phyloP scores from a whole-genome alignment of 2,113 vertebrate species.

The Stegastes partitus region DNA sequence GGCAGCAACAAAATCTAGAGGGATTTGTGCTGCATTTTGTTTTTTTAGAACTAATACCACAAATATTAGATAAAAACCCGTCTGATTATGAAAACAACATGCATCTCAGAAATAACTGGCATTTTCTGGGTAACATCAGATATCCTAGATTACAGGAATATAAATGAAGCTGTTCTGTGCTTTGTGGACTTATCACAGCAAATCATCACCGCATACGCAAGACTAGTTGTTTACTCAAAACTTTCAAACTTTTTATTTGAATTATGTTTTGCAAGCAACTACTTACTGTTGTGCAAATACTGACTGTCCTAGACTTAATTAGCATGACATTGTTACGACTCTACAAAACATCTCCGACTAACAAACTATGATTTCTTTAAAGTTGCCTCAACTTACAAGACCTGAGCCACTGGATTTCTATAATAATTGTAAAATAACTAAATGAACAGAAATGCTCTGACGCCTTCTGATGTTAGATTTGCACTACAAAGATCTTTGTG shows the following conservation, averaged over 20 bases:
- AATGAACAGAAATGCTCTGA: not conserved
- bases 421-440: too few relatives aligned
- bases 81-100: constrained; percentile 29
- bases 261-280: not conserved
- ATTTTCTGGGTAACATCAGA: constrained; percentile 24
- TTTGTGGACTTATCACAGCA: constrained; percentile 16
- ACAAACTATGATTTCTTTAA: not conserved
- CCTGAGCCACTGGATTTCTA: too few relatives aligned
- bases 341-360: not conserved
- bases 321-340: too few relatives aligned
- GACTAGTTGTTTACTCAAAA: not conserved
- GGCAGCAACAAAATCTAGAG: not conserved
- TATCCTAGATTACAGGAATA: constrained; percentile 49
- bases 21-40: constrained; percentile 4
- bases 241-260: not conserved
- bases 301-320: too few relatives aligned
- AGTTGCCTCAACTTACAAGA: not conserved
- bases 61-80: not conserved
- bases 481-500: too few relatives aligned
- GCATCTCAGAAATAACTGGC: constrained; percentile 1
- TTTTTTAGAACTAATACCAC: constrained; percentile 28
- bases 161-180: not conserved
- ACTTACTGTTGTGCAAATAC: too few relatives aligned
- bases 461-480: not conserved
- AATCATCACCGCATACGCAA: not conserved